A percentile compares a stretch with the other conserved stretches of the same genome.
These are phyloP conservation scores for Sarcophaga bullata DNA, from an alignment of 1,140 invertebrate species.

Conservation along the genomic window DNA sequence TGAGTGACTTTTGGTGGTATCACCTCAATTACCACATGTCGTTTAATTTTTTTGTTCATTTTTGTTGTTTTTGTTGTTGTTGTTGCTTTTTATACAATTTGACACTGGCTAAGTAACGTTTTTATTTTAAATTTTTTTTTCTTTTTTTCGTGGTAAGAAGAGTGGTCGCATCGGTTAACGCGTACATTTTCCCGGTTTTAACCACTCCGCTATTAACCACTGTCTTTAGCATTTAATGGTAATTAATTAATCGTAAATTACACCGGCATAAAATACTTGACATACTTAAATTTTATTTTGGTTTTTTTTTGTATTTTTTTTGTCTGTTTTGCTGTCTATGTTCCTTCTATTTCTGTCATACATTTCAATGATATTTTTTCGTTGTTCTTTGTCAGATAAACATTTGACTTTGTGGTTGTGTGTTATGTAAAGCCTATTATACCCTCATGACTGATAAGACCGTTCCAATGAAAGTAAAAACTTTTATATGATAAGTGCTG, in stretches of 20 bases:
- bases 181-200: too few species aligned
- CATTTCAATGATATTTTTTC: not conserved
- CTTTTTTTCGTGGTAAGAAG: not conserved
- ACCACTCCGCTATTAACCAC: not conserved
- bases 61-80: not conserved
- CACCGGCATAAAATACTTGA: constrained; percentile 38
- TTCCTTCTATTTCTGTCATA: too few species aligned
- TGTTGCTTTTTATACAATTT: not conserved
- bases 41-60: not conserved
- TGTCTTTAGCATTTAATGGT: not conserved
- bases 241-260: constrained; percentile 43
- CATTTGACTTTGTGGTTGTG: not conserved
- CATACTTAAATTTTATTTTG: constrained; percentile 26
- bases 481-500: too few species aligned
- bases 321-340: not conserved
- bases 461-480: not conserved
- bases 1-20: constrained; percentile 2
- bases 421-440: too few species aligned
- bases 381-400: not conserved
- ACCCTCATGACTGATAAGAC: too few species aligned
- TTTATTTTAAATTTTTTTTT: not conserved
- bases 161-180: too few species aligned
- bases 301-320: not conserved
- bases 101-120: constrained; percentile 5
- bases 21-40: constrained; percentile 35